Percentiles rank a stretch among this genome's conserved stretches.
These are phyloP conservation scores for Fistularia commersonii DNA, from an alignment of 2,797 vertebrate species.

Conservation along the genomic window DNA sequence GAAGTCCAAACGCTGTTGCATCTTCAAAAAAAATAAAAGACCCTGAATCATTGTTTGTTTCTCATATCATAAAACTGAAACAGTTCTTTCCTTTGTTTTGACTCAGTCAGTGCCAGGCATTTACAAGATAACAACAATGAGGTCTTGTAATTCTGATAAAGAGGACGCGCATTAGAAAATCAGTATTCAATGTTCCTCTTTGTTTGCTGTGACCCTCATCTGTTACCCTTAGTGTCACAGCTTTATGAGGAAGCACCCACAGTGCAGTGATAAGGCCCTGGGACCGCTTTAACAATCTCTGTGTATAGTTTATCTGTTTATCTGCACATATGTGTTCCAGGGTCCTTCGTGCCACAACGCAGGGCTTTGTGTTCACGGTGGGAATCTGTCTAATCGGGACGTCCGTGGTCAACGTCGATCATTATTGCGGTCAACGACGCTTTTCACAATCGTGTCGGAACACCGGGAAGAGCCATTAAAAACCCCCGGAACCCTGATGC, in stretches of 20 bases:
- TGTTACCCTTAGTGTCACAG: slow-evolving; percentile 70
- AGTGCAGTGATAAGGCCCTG: slow-evolving; percentile 55
- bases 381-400: slow-evolving; percentile 57
- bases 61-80: slow-evolving; percentile 26
- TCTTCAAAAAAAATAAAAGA: neutral
- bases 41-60: slow-evolving; percentile 7
- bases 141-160: slow-evolving; percentile 60
- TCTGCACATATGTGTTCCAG: slow-evolving; percentile 59
- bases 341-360: slow-evolving; percentile 58
- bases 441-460: slow-evolving; percentile 4
- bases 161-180: slow-evolving; percentile 56
- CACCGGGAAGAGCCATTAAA: neutral
- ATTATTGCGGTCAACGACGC: slow-evolving; percentile 21
- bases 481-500: slow-evolving; percentile 5
- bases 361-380: slow-evolving; percentile 61
- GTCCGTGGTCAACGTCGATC: slow-evolving; percentile 38
- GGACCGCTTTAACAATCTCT: slow-evolving; percentile 45
- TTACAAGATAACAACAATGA: slow-evolving; percentile 67
- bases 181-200: slow-evolving; percentile 69
- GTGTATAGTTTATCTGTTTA: slow-evolving; percentile 57
- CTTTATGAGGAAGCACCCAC: slow-evolving; percentile 65
- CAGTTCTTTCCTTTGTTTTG: slow-evolving; percentile 23
- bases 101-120: slow-evolving; percentile 43
- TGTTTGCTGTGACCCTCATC: slow-evolving; percentile 69
- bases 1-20: neutral